Conservation (phyloP, 2,888 invertebrate genomes). For the Nemurella pictetii region DNA sequence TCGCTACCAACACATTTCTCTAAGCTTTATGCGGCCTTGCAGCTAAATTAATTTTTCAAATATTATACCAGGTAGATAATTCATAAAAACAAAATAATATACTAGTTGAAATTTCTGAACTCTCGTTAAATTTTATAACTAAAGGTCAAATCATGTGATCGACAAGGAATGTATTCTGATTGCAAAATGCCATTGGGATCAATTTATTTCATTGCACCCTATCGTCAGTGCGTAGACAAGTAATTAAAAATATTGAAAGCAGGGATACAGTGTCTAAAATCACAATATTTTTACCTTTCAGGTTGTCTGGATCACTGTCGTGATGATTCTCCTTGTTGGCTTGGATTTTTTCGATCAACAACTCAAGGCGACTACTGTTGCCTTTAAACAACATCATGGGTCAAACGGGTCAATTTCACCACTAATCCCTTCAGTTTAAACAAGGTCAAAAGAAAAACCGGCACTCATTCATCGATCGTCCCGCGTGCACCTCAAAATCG, state of each 20-base stretch:
- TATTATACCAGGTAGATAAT: no score
- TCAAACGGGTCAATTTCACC: slow-evolving; percentile 44
- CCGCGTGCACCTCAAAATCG: slow-evolving; percentile 9
- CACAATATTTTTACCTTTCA: slow-evolving; percentile 51
- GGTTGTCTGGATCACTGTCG: slow-evolving; percentile 56
- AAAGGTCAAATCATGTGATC: no score
- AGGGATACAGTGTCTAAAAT: no score
- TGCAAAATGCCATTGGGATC: no score
- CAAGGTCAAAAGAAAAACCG: background rate
- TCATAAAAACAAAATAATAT: no score
- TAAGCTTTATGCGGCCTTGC: no score
- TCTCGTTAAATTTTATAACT: no score
- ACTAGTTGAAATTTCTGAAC: no score
- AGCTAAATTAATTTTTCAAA: no score
- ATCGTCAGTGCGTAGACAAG: background rate
- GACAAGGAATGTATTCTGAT: no score
- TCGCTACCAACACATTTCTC: no score
- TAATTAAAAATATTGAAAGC: background rate
- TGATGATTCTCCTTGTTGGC: slow-evolving; percentile 77
- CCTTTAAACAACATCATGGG: slow-evolving; percentile 78
- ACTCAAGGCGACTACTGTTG: slow-evolving; percentile 80
- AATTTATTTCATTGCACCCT: background rate
- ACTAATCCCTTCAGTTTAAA: slow-evolving; percentile 25
- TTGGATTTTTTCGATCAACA: slow-evolving; percentile 85
- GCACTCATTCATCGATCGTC: slow-evolving; percentile 47